Evolutionary conservation across 92 coral and sea anemone genomes (phyloP), one percentile per base, ranked within the genome.

Genomic region (Zoanthus sansibaricus): DNA sequence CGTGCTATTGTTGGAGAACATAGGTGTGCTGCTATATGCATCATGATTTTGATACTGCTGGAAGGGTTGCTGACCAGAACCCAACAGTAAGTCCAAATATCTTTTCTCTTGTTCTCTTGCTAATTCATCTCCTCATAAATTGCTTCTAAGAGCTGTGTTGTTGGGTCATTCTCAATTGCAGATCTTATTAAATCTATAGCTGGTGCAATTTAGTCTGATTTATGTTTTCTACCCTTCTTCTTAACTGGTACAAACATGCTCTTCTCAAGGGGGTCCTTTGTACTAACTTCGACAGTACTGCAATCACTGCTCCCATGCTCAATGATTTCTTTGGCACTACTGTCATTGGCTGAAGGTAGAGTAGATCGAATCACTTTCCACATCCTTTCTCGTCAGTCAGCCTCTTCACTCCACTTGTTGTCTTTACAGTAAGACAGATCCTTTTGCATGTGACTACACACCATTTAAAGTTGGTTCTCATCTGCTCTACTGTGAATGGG

Each of bases 321-420:
- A 15, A 30, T 77, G 12, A 1, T 58, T 58, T 58, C 66, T 58
- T 58, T 58, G 66, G 66, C 66, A 58, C 66, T 58, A 58, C 66
- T 58, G 20, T 58, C 66, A 58, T 58, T 58, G 77, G 93, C 91
- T 82, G 93, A 91, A 83, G 89, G 91, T 91, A 90, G 44, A 90
- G 90, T 52, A 80, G 78, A 31, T 90, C 58, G 70, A 90, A 90
- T 88, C 87, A 90, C 55, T 64, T 59, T 59, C 93, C 93, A 87
- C 75, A 90, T 37, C 90, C 90, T 79, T 87, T 90, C 59, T 82
- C 90, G 49, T 87, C 91, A 76, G 82, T 71, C 37, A 87, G 75
- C 18, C 83, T 83, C 62, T 77, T 83, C 32, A 91, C 82, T 21
- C 93, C 91, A 69, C 88, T 76, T 33, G 93, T 83, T 30, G 93